These are phyloP conservation scores for Crypturellus tataupa DNA, from an alignment of 2,797 vertebrate species.

Conservation along the genomic window DNA sequence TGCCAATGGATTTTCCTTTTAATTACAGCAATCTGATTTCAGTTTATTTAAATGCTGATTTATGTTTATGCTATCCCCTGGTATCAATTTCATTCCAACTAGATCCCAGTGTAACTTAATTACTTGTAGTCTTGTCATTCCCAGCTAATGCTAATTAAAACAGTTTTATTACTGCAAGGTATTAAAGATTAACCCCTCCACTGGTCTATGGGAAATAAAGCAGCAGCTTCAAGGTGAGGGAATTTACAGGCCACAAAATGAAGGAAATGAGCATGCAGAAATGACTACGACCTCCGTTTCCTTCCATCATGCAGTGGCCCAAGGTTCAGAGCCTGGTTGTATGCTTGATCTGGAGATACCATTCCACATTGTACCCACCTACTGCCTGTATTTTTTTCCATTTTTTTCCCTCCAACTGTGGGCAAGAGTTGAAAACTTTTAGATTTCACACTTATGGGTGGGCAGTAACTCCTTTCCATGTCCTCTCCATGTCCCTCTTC, in stretches of 20 bases:
- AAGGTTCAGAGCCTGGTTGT: not conserved
- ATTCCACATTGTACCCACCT: not conserved
- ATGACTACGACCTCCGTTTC: not conserved
- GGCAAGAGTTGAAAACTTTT: not conserved
- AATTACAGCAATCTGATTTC: conserved; percentile 78
- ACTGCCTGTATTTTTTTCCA: not conserved
- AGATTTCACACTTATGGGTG: not conserved
- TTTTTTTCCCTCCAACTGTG: not conserved
- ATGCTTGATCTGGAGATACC: not conserved
- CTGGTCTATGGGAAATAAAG: conserved; percentile 16
- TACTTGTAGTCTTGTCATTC: conserved; percentile 75
- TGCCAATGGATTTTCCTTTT: conserved; percentile 70
- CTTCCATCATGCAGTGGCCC: not conserved
- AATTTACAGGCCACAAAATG: not conserved
- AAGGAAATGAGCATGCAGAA: not conserved
- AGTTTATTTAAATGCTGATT: conserved; percentile 79
- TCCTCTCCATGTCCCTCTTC: not conserved
- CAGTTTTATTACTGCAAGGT: conserved; percentile 71
- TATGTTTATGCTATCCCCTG: conserved; percentile 76
- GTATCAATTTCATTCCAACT: conserved; percentile 79
- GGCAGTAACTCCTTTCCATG: not conserved
- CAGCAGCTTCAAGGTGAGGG: conserved; percentile 21
- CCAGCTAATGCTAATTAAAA: conserved; percentile 77
- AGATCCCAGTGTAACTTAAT: conserved; percentile 79
- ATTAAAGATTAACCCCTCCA: conserved; percentile 70